phyloP scores from a whole-genome alignment of 2,888 invertebrate genomes.

The Thyatira batis region DNA sequence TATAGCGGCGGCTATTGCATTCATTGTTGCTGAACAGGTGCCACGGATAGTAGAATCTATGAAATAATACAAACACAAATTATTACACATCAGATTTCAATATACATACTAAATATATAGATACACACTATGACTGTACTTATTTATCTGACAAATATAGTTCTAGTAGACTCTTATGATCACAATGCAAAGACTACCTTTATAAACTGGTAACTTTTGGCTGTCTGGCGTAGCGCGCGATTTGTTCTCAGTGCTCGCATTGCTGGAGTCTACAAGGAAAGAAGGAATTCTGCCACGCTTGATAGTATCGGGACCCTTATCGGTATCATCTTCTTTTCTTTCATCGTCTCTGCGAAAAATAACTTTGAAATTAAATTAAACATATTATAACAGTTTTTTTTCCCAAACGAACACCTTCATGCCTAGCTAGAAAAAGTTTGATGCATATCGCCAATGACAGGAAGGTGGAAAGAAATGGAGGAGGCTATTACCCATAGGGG shows the following conservation, averaged over 20 bases:
- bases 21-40: constrained; percentile 2
- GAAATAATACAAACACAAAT: background rate
- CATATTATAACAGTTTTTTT: too few relatives aligned
- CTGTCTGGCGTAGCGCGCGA: constrained; percentile 63
- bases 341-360: constrained; percentile 45
- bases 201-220: constrained; percentile 44
- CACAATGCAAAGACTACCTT: constrained; percentile 32
- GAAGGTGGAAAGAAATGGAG: too few relatives aligned
- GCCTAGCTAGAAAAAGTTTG: too few relatives aligned
- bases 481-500: too few relatives aligned
- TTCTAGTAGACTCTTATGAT: too few relatives aligned
- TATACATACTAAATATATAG: too few relatives aligned
- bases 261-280: constrained; percentile 53
- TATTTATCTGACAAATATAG: too few relatives aligned
- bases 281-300: constrained; percentile 53
- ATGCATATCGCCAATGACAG: too few relatives aligned
- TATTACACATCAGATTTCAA: background rate
- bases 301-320: constrained; percentile 42
- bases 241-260: constrained; percentile 57
- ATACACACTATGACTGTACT: too few relatives aligned
- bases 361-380: too few relatives aligned
- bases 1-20: constrained; percentile 2
- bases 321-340: constrained; percentile 40
- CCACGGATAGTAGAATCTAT: background rate
- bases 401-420: too few relatives aligned